Conservation (phyloP, 2,888 invertebrate species). For the Coenonympha arcania region DNA sequence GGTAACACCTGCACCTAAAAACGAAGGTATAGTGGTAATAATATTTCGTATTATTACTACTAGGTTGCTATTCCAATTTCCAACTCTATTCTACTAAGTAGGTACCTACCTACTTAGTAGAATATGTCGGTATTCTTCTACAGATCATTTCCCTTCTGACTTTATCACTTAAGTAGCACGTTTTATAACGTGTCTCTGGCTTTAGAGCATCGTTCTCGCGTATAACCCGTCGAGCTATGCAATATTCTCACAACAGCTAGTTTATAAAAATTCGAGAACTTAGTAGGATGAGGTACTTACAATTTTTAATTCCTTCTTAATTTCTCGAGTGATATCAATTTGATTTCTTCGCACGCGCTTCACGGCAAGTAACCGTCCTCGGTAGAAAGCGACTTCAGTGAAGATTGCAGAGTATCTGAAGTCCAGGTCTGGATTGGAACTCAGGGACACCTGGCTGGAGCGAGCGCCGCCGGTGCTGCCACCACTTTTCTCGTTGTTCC, state of each 20-base stretch:
- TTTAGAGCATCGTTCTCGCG: too few relatives aligned
- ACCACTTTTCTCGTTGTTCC: slow-evolving; percentile 43
- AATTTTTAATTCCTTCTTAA: slow-evolving; percentile 94
- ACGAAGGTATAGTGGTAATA: too few relatives aligned
- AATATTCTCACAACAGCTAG: too few relatives aligned
- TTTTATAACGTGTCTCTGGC: neutral
- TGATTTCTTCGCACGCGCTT: slow-evolving; percentile 88
- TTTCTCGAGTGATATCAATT: slow-evolving; percentile 90
- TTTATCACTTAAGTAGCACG: too few relatives aligned
- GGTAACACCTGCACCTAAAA: too few relatives aligned
- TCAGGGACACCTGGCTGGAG: slow-evolving; percentile 91
- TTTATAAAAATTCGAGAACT: neutral
- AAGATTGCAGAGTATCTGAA: slow-evolving; percentile 92
- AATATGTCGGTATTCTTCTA: too few relatives aligned
- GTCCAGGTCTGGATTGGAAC: slow-evolving; percentile 93
- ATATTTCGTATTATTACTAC: too few relatives aligned
- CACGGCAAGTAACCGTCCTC: slow-evolving; percentile 88
- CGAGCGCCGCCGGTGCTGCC: slow-evolving; percentile 70
- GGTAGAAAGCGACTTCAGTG: slow-evolving; percentile 91
- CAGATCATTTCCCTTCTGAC: too few relatives aligned
- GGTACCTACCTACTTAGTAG: too few relatives aligned
- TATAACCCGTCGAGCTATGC: too few relatives aligned
- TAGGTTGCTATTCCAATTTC: too few relatives aligned
- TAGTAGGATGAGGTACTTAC: slow-evolving; percentile 61
- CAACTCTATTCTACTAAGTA: too few relatives aligned